phyloP scores from a whole-genome alignment of 1,140 invertebrate genomes.

The Sipha flava region DNA sequence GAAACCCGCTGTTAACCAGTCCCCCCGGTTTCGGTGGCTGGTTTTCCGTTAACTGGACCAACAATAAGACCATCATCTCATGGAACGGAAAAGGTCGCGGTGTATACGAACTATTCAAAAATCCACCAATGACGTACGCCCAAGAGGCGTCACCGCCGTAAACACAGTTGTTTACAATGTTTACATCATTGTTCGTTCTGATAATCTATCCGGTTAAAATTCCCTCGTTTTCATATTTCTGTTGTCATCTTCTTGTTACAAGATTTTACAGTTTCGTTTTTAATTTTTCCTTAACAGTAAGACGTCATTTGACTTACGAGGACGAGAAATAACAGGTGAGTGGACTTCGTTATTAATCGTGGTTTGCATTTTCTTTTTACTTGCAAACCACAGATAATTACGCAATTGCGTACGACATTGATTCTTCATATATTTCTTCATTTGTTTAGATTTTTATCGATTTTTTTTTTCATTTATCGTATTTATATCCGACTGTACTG shows the following conservation, averaged over 20 bases:
- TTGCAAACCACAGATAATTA: too few species aligned
- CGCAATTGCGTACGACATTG: too few species aligned
- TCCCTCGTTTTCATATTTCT: not conserved
- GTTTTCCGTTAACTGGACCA: too few species aligned
- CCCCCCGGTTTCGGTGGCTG: too few species aligned
- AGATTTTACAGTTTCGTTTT: not conserved
- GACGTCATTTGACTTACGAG: not conserved
- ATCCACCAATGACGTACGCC: not conserved
- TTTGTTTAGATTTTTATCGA: too few species aligned
- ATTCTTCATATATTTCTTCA: too few species aligned
- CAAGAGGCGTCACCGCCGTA: not conserved
- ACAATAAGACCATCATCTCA: not conserved
- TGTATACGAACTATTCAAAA: not conserved
- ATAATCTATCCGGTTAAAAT: not conserved
- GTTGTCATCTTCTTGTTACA: not conserved
- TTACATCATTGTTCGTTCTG: not conserved
- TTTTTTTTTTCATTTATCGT: too few species aligned
- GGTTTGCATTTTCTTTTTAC: too few species aligned
- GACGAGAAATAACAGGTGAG: too few species aligned
- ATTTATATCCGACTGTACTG: too few species aligned
- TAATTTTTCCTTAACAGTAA: not conserved
- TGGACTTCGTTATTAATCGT: too few species aligned
- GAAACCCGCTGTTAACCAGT: too few species aligned
- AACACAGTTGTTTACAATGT: not conserved
- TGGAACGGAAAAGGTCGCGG: not conserved